A percentile compares a stretch with the other conserved stretches of the same genome.
Evolutionary conservation across 2,888 invertebrate genomes (phyloP).

Genomic region (Nomada goodeniana): DNA sequence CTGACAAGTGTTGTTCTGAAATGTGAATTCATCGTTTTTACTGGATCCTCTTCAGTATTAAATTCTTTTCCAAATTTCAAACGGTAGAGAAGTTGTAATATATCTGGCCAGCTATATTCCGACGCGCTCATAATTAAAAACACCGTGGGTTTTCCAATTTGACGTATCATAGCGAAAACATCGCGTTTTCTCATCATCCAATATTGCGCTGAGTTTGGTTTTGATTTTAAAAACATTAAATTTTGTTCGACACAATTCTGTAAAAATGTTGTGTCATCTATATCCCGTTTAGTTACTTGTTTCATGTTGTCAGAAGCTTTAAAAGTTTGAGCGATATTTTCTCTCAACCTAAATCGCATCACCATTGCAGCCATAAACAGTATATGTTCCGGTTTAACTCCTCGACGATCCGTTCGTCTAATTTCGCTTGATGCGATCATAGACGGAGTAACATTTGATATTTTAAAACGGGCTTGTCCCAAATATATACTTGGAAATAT

Average conservation of each 20-base stretch:
- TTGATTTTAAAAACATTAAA: neutral
- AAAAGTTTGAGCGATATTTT: neutral
- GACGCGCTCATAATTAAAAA: neutral
- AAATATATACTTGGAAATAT: neutral
- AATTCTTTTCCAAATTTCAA: neutral
- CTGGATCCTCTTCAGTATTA: neutral
- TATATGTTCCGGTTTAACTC: neutral
- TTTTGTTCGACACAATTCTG: neutral
- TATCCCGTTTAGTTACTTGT: neutral
- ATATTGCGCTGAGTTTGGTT: neutral
- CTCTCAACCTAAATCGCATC: neutral
- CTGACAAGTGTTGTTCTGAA: neutral
- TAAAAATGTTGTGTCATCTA: neutral
- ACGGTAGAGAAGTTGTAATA: neutral
- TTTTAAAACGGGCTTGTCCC: neutral
- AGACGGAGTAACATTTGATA: neutral
- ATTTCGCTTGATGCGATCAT: neutral
- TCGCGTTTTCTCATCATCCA: neutral
- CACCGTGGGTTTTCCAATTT: neutral
- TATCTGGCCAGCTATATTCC: neutral
- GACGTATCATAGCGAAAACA: conserved; percentile 3
- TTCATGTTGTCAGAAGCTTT: neutral
- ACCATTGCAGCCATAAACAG: neutral
- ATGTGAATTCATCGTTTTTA: neutral
- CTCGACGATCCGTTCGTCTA: neutral